A percentile compares a stretch with the other conserved stretches of the same genome.
Evolutionary conservation across 2,113 vertebrate genomes (phyloP).

Genomic region (Tautogolabrus adspersus): DNA sequence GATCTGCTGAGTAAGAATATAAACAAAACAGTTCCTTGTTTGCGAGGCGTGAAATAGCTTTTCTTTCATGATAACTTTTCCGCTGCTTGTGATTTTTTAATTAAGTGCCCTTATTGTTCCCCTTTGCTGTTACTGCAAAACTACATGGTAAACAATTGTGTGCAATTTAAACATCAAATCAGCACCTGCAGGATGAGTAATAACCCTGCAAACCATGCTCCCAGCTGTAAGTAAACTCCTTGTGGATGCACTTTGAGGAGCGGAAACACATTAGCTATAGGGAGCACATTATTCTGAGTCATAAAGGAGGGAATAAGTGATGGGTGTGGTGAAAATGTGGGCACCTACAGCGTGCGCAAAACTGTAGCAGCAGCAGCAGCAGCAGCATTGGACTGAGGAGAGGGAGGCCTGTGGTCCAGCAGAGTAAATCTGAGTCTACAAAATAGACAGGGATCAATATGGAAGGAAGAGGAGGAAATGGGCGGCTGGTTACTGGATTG

Average conservation of each 20-base stretch:
- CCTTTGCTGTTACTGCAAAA: conserved; percentile 6
- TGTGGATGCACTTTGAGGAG: conserved; percentile 23
- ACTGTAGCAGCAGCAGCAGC: conserved; percentile 27
- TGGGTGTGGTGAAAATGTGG: conserved; percentile 60
- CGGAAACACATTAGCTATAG: conserved; percentile 34
- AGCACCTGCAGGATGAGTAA: conserved; percentile 17
- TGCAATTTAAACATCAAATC: conserved; percentile 12
- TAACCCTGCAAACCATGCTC: background rate
- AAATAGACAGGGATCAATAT: conserved; percentile 49
- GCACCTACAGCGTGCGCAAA: conserved; percentile 47
- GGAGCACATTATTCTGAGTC: conserved; percentile 51
- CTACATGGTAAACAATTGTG: conserved; percentile 7
- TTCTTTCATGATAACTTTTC: background rate
- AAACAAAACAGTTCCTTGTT: conserved; percentile 11
- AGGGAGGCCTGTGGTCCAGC: conserved; percentile 24
- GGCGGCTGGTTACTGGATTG: background rate
- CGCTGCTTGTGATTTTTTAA: conserved; percentile 14
- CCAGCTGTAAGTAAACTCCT: conserved; percentile 29
- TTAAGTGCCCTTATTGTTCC: conserved; percentile 6
- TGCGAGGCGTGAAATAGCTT: conserved; percentile 2
- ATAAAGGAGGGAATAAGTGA: conserved; percentile 69
- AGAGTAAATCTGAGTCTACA: conserved; percentile 50
- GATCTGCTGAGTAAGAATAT: conserved; percentile 8
- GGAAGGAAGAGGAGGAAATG: background rate
- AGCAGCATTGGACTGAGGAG: conserved; percentile 46